Evolutionary conservation across 2,888 invertebrate species (phyloP).

Genomic region (Heliconius hortense): DNA sequence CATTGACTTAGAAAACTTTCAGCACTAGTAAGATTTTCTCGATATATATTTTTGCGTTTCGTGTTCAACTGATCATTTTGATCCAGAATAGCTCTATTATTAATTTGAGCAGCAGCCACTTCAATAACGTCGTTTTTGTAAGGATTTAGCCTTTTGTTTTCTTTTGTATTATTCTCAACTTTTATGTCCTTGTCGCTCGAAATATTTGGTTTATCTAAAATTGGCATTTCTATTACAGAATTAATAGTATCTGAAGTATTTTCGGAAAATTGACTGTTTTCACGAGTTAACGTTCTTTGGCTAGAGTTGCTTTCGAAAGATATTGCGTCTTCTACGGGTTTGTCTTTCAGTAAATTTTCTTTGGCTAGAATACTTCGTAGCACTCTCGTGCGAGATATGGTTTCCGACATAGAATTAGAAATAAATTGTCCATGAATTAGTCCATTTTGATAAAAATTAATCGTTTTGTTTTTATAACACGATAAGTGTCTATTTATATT

Average conservation of each 20-base stretch:
- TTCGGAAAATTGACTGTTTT: conserved; percentile 45
- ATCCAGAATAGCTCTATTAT: conserved; percentile 44
- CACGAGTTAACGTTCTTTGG: conserved; percentile 52
- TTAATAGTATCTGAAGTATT: conserved; percentile 21
- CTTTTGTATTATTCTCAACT: background rate
- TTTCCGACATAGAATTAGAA: conserved; percentile 48
- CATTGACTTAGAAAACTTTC: conserved; percentile 43
- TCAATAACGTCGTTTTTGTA: conserved; percentile 57
- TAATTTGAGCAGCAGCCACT: conserved; percentile 56
- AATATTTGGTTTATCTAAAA: background rate
- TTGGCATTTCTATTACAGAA: conserved; percentile 40
- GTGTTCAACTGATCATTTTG: conserved; percentile 36
- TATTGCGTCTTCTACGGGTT: conserved; percentile 26
- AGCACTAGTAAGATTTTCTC: conserved; percentile 46
- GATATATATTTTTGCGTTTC: conserved; percentile 36
- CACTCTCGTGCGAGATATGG: conserved; percentile 50
- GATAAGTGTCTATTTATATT: conserved; percentile 48
- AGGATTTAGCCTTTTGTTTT: conserved; percentile 18
- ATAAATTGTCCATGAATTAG: conserved; percentile 47
- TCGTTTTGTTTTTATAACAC: conserved; percentile 36
- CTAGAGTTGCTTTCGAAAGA: conserved; percentile 51
- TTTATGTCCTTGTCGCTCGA: background rate
- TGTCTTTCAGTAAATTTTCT: conserved; percentile 54
- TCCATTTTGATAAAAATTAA: conserved; percentile 21
- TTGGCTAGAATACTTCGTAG: conserved; percentile 55